phyloP scores from a whole-genome alignment of 2,888 invertebrate genomes.

The Epicampocera succincta region DNA sequence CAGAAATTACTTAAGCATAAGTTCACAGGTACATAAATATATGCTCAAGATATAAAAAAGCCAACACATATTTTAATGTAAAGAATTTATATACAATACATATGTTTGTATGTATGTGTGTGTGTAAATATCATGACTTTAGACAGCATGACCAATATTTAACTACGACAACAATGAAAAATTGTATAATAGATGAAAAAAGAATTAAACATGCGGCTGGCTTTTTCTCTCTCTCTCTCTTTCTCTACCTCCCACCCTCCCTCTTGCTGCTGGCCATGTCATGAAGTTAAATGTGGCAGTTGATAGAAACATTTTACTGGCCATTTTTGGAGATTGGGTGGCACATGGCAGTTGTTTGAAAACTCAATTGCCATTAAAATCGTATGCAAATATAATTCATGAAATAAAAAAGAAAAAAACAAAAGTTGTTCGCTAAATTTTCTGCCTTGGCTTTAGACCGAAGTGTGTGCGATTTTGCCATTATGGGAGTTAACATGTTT shows the following conservation, averaged over 20 bases:
- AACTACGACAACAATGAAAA: constrained; percentile 58
- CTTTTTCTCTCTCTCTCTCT: too few species aligned
- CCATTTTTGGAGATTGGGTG: constrained; percentile 67
- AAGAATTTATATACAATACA: too few species aligned
- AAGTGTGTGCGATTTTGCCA: neutral
- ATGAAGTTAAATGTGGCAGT: constrained; percentile 65
- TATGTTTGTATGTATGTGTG: too few species aligned
- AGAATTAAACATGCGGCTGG: constrained; percentile 18
- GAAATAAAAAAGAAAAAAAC: neutral
- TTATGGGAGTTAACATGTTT: constrained; percentile 44
- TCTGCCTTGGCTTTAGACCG: neutral
- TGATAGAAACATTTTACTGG: constrained; percentile 68
- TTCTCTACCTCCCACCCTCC: too few species aligned
- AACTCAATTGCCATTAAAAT: constrained; percentile 68
- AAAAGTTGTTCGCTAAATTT: neutral
- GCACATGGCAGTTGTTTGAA: constrained; percentile 68
- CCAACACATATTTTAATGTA: constrained; percentile 2
- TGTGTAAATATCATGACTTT: constrained; percentile 56
- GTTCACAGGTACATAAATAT: too few species aligned
- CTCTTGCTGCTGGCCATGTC: constrained; percentile 44
- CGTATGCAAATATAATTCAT: constrained; percentile 63
- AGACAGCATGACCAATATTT: constrained; percentile 66
- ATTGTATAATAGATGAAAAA: constrained; percentile 38
- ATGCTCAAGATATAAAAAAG: neutral
- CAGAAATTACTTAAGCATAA: too few species aligned